Evolutionary conservation across 2,113 vertebrate species (phyloP).

Genomic region (Plotosus lineatus): DNA sequence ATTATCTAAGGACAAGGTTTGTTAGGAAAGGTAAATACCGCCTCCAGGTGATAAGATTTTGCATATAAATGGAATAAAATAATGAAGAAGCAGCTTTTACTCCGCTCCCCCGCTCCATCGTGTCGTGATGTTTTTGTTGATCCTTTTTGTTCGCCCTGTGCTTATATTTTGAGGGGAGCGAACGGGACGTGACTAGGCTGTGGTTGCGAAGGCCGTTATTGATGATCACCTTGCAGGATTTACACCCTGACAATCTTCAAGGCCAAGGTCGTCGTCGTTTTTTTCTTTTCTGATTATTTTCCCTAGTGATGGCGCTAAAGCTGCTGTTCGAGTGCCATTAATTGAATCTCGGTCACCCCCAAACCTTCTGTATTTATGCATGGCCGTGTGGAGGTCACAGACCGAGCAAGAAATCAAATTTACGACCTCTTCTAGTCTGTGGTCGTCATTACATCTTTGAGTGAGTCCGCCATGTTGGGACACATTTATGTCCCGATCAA

Average conservation of each 20-base stretch:
- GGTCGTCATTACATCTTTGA: conserved; percentile 47
- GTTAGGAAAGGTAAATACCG: neutral
- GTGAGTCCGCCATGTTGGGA: conserved; percentile 35
- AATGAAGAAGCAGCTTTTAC: neutral
- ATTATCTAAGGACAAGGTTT: neutral
- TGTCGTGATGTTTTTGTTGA: no score
- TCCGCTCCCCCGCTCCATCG: no score
- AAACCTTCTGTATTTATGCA: conserved; percentile 49
- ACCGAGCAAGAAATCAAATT: conserved; percentile 54
- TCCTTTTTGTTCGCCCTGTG: neutral
- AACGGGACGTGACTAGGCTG: conserved; percentile 1
- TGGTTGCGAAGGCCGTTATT: conserved; percentile 6
- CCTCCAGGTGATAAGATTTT: neutral
- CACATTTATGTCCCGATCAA: conserved; percentile 31
- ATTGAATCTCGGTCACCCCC: conserved; percentile 40
- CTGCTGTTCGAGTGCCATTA: conserved; percentile 55
- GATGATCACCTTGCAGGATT: conserved; percentile 44
- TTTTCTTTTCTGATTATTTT: conserved; percentile 55
- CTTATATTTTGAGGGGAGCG: conserved; percentile 1
- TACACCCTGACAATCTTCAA: conserved; percentile 46
- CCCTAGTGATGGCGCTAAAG: conserved; percentile 47
- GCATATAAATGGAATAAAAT: neutral
- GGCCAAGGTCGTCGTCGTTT: conserved; percentile 59
- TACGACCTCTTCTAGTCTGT: conserved; percentile 42
- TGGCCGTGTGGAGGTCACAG: conserved; percentile 54